Evolutionary conservation across 2,797 vertebrate genomes (phyloP).

Genomic region (Adelosebastes latens): DNA sequence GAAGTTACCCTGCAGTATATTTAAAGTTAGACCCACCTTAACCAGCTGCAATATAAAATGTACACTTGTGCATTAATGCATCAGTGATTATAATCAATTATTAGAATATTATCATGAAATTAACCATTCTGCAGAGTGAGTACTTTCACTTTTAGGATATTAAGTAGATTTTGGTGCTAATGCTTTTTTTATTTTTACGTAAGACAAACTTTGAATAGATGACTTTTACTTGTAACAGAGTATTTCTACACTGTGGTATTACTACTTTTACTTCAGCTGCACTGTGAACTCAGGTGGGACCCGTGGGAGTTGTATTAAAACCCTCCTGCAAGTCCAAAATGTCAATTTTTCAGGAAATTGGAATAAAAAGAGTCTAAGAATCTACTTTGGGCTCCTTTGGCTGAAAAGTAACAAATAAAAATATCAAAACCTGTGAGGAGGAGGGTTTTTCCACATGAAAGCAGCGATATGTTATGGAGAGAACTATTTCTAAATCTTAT

Average conservation of each 20-base stretch:
- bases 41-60: not conserved
- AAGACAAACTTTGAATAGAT: not conserved
- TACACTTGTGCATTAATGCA: not conserved
- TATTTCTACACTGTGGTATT: not conserved
- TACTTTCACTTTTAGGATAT: not conserved
- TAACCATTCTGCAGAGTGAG: not conserved
- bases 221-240: not conserved
- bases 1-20: not conserved
- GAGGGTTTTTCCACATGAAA: constrained; percentile 44
- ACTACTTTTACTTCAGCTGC: too few species aligned
- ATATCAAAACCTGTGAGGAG: constrained; percentile 24
- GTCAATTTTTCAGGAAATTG: constrained; percentile 3
- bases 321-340: not conserved
- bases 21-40: not conserved
- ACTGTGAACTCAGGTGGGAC: constrained; percentile 12
- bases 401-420: constrained; percentile 47
- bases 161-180: not conserved
- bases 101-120: not conserved
- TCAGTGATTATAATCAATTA: not conserved
- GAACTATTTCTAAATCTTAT: constrained; percentile 53
- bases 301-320: not conserved
- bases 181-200: not conserved
- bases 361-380: not conserved
- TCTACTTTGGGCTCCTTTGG: constrained; percentile 14
- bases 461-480: constrained; percentile 35